Evolutionary conservation across 2,113 vertebrate genomes (phyloP).

Genomic region (Lutjanus erythropterus): DNA sequence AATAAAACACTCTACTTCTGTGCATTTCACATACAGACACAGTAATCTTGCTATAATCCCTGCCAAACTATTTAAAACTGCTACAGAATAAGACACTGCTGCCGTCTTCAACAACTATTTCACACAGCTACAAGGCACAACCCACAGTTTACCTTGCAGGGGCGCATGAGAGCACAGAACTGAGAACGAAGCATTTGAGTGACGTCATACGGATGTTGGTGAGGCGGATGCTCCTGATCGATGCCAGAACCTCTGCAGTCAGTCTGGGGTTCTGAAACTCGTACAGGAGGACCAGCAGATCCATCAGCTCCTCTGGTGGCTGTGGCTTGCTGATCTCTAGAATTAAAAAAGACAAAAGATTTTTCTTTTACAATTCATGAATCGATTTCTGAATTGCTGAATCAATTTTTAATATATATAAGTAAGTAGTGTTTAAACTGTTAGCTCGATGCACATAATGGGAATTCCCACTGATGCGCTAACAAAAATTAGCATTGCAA

Average conservation of each 20-base stretch:
- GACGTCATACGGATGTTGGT: constrained; percentile 91
- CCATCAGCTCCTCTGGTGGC: constrained; percentile 93
- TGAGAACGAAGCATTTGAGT: constrained; percentile 92
- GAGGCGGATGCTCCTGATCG: constrained; percentile 87
- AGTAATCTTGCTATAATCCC: neutral
- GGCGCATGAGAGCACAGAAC: constrained; percentile 87
- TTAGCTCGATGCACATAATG: too few species aligned
- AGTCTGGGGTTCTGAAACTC: constrained; percentile 96
- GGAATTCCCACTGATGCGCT: too few species aligned
- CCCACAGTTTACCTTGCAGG: constrained; percentile 73
- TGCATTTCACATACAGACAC: neutral
- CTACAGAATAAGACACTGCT: too few species aligned
- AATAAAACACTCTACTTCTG: neutral
- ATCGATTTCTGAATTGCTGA: too few species aligned
- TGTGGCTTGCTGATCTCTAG: constrained; percentile 85
- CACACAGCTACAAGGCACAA: neutral
- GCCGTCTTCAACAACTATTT: neutral
- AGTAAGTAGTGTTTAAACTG: too few species aligned
- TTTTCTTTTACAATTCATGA: too few species aligned
- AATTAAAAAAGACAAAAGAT: constrained; percentile 7
- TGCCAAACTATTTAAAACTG: neutral
- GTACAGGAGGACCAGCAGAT: constrained; percentile 94
- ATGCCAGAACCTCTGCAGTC: constrained; percentile 89
- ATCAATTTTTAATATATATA: too few species aligned
- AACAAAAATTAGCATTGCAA: too few species aligned